Percentiles rank a stretch among this genome's conserved stretches.
phyloP scores from a whole-genome alignment of 92 coral and sea anemone genomes.

The Epizoanthus illoricatus region DNA sequence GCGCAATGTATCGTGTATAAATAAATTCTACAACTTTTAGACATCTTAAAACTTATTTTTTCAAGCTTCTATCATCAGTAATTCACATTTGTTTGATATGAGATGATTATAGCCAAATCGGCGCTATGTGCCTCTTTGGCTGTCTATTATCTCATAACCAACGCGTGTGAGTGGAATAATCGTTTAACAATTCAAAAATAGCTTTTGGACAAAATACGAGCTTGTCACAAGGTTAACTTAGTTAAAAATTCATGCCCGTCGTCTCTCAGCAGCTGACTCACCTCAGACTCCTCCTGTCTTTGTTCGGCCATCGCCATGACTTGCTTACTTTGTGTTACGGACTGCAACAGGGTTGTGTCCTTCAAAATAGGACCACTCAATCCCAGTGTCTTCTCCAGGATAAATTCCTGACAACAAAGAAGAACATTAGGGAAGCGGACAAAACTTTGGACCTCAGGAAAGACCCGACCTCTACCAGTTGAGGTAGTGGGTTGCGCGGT shows the following conservation, averaged over 20 bases:
- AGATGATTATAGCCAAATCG: not conserved
- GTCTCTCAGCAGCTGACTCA: not conserved
- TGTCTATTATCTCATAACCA: too few species aligned
- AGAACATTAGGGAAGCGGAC: not conserved
- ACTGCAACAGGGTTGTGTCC: conserved; percentile 68
- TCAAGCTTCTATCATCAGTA: not conserved
- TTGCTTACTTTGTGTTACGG: conserved; percentile 67
- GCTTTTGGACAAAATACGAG: too few species aligned
- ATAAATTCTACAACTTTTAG: not conserved
- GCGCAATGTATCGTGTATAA: not conserved
- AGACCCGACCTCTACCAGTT: too few species aligned
- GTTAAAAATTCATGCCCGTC: too few species aligned
- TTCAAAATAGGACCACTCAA: conserved; percentile 68
- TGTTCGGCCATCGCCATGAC: conserved; percentile 69
- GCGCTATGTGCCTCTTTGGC: too few species aligned
- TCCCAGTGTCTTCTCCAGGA: conserved; percentile 77
- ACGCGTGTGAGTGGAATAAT: too few species aligned
- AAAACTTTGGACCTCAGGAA: not conserved
- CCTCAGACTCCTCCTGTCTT: conserved; percentile 82
- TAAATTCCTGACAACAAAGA: conserved; percentile 52
- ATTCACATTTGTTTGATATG: not conserved
- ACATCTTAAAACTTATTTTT: not conserved
- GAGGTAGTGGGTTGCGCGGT: too few species aligned
- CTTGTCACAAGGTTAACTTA: too few species aligned
- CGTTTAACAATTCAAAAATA: too few species aligned